Base-by-base conservation (phyloP, 2,888 invertebrate species). In the Eutolmus rufibarbis region DNA sequence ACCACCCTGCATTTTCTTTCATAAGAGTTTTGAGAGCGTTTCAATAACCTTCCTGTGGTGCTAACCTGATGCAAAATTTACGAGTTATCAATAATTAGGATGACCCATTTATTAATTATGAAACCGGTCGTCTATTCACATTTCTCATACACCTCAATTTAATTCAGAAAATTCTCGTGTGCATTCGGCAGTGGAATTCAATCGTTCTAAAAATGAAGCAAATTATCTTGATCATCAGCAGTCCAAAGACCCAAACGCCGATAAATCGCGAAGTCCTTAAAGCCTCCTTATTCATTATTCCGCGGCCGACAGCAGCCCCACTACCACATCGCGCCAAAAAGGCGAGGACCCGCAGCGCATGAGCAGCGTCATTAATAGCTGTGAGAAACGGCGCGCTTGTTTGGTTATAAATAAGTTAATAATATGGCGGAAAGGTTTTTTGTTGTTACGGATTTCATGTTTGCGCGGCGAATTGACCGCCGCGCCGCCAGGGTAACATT, bases 351-450 rank as follows among this genome's bases (percentile, higher is more conserved):
- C 88, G 82, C 86, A 66, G 86, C 86, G 81, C 74, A 88, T 88
- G 82, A 87, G 86, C 86, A 87, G 77, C 88, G 78, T 57, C 88
- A 87, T 88, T 89, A 89, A 89, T 89, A 89, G 89, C 88, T 89
- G 89, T 88, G 88, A 89, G 88, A 89, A 90, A 89, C 90, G 89
- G 89, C 89, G 89, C 89, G 90, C 90, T 90, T 90, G 90, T 90
- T 90, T 89, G 89, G 91, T 92, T 92, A 92, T 92, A 92, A 92
- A 92, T 92, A 92, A 92, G 92, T 92, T 92, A 92, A 92, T 92
- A 92, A 92, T 90, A 92, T 91, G 92, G 92, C 92, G 92, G 92
- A 91, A 92, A 88, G 79, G 74, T 87, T 87, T 87, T 88, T 86
- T 85, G 87, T 87, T 87, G 87, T 87, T 87, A 87, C 86, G 57